Conservation (phyloP, 2,888 invertebrate species). For the Megastigmus dorsalis region DNA sequence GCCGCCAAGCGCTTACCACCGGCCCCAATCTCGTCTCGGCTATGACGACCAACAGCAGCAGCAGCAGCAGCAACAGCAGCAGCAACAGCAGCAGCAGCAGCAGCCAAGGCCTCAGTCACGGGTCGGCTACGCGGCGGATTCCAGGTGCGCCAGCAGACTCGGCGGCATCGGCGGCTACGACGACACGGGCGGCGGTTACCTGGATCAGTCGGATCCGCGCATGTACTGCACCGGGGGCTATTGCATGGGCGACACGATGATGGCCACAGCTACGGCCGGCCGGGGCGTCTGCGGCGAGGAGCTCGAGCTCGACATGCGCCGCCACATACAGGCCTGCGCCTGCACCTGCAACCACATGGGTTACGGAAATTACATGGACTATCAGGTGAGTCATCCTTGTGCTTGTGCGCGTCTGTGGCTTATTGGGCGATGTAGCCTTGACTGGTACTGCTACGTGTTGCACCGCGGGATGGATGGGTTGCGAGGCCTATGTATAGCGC, state of each 20-base stretch:
- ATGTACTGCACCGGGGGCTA: conserved; percentile 73
- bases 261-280: conserved; percentile 74
- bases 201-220: conserved; percentile 70
- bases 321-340: conserved; percentile 91
- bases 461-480: not conserved
- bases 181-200: conserved; percentile 56
- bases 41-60: conserved; percentile 65
- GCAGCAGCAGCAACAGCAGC: conserved; percentile 38
- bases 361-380: conserved; percentile 93
- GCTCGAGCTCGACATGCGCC: conserved; percentile 88
- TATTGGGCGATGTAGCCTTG: not conserved
- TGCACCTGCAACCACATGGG: conserved; percentile 96
- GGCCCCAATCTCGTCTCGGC: conserved; percentile 71
- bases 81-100: conserved; percentile 48
- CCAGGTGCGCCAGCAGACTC: conserved; percentile 71
- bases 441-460: too few relatives aligned
- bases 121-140: conserved; percentile 70
- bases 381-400: conserved; percentile 84
- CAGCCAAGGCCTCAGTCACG: conserved; percentile 68
- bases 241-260: conserved; percentile 74
- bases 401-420: too few relatives aligned
- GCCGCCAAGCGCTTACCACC: conserved; percentile 64
- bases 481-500: too few relatives aligned
- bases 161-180: conserved; percentile 71
- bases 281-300: conserved; percentile 76